Evolutionary conservation across 1,140 invertebrate species (phyloP), one percentile per base, ranked within the genome.

Genomic region (Hestina assimilis): DNA sequence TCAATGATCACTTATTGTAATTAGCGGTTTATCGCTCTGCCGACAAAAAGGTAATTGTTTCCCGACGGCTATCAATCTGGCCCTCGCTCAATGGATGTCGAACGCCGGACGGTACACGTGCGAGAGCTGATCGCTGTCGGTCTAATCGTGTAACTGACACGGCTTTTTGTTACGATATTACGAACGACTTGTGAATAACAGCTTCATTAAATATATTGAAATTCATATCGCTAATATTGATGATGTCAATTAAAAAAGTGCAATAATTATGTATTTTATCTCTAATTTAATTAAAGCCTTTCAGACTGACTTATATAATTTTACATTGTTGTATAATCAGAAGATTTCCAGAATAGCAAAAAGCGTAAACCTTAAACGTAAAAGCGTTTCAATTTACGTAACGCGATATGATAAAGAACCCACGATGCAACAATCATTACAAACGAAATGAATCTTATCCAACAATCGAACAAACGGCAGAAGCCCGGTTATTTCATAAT

Each of bases 1-100:
- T 73, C 75, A 83, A 85, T 83, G 75, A 84, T 83, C 82, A 84
- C 81, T 85, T 83, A 83, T 77, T 82, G 76, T 87, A 85, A 87
- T 87, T 85, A 84, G 79, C 75, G 73, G 72, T 76, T 73, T 82
- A 81, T 78, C 72, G 70, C 52, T 67, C 59, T 59, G 73, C 74
- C 76, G 73, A 82, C 79, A 83, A 82, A 80, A 80, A 80, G 62
- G 68, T 82, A 79, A 87, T 84, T 83, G 81, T 87, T 84, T 80
- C 59, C 67, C 75, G 77, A 80, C 75, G 71, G 69, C 69, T 67
- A 71, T 87, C 81, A 80, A 80, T 83, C 76, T 65, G 56, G 45
- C 50, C 12, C 47, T 61, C 45, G 54, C 60, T 71, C 59, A 68
- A 76, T 69, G 52, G 51, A 38, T 7, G 33, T 40, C 59, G 47